Base-by-base conservation (phyloP, 2,797 vertebrate genomes). In the Bovichtus diacanthus region DNA sequence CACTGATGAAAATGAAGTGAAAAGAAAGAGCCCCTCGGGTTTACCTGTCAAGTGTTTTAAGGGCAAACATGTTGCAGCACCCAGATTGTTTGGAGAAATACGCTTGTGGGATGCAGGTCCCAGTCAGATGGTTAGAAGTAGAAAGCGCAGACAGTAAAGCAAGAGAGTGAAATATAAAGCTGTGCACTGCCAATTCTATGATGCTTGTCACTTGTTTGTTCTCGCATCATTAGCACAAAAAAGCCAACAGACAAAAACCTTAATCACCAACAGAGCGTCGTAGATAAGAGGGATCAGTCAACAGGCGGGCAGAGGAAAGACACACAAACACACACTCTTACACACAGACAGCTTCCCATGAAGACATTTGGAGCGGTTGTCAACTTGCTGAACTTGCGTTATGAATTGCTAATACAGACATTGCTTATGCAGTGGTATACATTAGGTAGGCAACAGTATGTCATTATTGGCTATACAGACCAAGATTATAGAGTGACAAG, bases 241-340 rank as follows among this genome's bases (percentile, higher is more conserved):
- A 76, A 74, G 64, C 62, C 68, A 78, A 76, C 61, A 69, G 27
- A 82, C 34, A 71, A 71, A 85, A 76, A 71, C 41, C 60, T 74
- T 81, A 76, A 84, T 87, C 69, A 70, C 68, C 77, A 76, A 23
- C 76, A 76, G 64, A 80, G 83, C 62, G 74, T 46, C n/a, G n/a
- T 25, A 76, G 78, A 79, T 75, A 80, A 82, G 75, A 70, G 49
- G 46, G 59, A 79, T 84, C 82, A 82, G 62, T 82, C 71, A 85
- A 72, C 66, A 61, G 29, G n/a, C 65, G 83, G 51, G 36, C 38
- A 23, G 15, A 68, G 27, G 29, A 51, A 46, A 56, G 5, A 34
- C 64, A 79, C 39, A 41, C 27, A 36, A 47, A 50, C 61, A 41
- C 56, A 27, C 60, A 31, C 38, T 21, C 25, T 2, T 27, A 38